Evolutionary conservation across 2,888 invertebrate species (phyloP).

Genomic region (Dicyrtomina minuta): DNA sequence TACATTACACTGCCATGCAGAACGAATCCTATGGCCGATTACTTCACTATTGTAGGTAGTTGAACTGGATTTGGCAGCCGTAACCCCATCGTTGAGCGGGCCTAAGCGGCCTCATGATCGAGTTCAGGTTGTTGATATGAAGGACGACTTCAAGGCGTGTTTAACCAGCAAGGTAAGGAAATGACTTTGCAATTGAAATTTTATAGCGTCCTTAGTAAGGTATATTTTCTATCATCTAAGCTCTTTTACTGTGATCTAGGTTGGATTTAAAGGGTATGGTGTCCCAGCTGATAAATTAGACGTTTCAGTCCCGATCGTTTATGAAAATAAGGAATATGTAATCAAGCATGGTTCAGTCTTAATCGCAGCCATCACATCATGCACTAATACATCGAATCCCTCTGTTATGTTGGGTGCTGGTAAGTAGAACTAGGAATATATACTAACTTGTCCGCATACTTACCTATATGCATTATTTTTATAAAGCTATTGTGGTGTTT

Average conservation of each 20-base stretch:
- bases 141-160: conserved; percentile 81
- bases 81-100: conserved; percentile 91
- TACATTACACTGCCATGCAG: not conserved
- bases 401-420: conserved; percentile 98
- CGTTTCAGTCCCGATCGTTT: conserved; percentile 72
- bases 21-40: too few relatives aligned
- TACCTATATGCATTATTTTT: conserved; percentile 2
- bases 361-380: conserved; percentile 96
- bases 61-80: conserved; percentile 79
- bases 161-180: conserved; percentile 82
- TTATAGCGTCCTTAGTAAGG: too few relatives aligned
- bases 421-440: conserved; percentile 54
- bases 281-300: conserved; percentile 67
- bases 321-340: conserved; percentile 75
- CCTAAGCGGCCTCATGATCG: conserved; percentile 97
- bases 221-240: too few relatives aligned
- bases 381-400: conserved; percentile 97
- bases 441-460: not conserved
- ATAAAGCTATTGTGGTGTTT: not conserved
- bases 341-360: conserved; percentile 89
- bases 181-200: too few relatives aligned
- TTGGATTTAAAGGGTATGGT: conserved; percentile 90
- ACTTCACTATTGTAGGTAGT: conserved; percentile 63
- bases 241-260: too few relatives aligned
- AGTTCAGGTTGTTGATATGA: conserved; percentile 87